Conservation (phyloP, 2,888 invertebrate species). For the Brachyopa scutellaris region DNA sequence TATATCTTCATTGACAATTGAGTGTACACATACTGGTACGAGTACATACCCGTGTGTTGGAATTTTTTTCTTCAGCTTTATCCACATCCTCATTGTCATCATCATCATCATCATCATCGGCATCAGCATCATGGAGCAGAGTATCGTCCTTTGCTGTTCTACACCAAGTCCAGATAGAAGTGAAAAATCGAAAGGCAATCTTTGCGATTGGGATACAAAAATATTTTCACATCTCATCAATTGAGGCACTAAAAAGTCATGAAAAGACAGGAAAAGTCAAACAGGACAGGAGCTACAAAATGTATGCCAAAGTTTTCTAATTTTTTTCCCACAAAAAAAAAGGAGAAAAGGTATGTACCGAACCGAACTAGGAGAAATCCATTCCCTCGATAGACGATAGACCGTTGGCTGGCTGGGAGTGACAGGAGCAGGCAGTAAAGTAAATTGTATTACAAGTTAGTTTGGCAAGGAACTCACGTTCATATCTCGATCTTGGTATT, state of each 20-base stretch:
- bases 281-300: not conserved
- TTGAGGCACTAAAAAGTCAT: conserved; percentile 18
- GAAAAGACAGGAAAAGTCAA: conserved; percentile 1
- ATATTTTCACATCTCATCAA: conserved; percentile 47
- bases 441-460: conserved; percentile 67
- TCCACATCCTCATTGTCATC: not conserved
- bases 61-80: not conserved
- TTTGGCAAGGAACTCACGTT: conserved; percentile 70
- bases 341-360: too few species aligned
- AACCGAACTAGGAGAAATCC: conserved; percentile 2
- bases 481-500: conserved; percentile 63
- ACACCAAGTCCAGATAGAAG: not conserved
- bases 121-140: too few species aligned
- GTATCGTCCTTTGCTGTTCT: not conserved
- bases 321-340: not conserved
- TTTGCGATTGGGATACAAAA: conserved; percentile 12
- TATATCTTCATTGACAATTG: conserved; percentile 44
- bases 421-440: conserved; percentile 15
- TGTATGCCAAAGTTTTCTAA: conserved; percentile 31
- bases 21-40: too few species aligned
- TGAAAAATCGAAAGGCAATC: not conserved
- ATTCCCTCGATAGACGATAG: conserved; percentile 4
- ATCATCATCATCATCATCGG: not conserved
- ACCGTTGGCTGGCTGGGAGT: conserved; percentile 1
- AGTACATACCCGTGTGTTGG: too few species aligned